phyloP scores from a whole-genome alignment of 2,797 vertebrate species.

The Myotis myotis region DNA sequence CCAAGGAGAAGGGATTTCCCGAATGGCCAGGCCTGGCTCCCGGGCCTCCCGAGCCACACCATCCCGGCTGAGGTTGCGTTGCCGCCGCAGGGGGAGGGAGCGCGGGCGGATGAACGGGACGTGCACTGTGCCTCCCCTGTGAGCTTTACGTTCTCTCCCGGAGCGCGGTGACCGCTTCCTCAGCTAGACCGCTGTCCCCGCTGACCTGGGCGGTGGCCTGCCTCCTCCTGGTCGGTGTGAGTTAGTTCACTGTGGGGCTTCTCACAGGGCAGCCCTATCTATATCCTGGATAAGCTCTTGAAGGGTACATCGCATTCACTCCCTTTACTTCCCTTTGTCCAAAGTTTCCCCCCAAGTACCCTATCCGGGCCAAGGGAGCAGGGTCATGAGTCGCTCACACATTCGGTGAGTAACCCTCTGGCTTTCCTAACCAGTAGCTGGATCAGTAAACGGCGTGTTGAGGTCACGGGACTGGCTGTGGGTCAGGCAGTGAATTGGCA shows the following conservation, averaged over 20 bases:
- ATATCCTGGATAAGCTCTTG: background rate
- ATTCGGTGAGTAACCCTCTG: too few relatives aligned
- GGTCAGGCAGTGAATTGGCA: background rate
- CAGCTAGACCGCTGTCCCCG: too few relatives aligned
- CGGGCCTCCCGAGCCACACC: background rate
- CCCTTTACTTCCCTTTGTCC: background rate
- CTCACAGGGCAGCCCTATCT: background rate
- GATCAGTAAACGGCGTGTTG: background rate
- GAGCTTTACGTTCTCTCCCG: background rate
- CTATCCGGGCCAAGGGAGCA: background rate
- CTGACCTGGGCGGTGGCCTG: background rate
- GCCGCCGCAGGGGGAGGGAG: rapidly evolving
- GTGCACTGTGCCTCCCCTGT: background rate
- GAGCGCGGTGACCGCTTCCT: background rate
- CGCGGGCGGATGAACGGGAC: too few relatives aligned
- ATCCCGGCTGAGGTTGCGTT: background rate
- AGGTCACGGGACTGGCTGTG: background rate
- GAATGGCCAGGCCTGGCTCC: background rate
- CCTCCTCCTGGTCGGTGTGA: background rate
- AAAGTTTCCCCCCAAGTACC: background rate
- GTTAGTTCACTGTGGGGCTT: background rate
- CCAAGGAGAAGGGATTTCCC: background rate
- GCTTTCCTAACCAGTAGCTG: background rate
- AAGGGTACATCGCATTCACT: background rate
- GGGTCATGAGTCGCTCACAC: background rate